Evolutionary conservation across 2,797 vertebrate species (phyloP).

Genomic region (Labroides dimidiatus): DNA sequence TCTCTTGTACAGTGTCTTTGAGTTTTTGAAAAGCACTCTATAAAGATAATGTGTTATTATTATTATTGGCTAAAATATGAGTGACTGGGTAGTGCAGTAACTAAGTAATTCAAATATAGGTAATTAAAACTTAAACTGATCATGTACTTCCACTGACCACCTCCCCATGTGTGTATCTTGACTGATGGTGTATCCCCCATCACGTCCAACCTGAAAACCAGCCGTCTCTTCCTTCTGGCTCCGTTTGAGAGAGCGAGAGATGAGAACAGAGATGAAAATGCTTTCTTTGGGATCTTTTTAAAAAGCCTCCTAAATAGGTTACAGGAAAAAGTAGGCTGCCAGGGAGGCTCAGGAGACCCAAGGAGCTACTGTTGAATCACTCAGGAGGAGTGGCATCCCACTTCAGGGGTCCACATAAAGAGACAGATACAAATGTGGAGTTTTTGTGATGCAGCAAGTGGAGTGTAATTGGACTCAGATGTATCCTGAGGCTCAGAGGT

Average conservation of each 20-base stretch:
- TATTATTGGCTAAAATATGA: no score
- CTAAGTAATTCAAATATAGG: no score
- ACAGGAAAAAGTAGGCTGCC: conserved; percentile 84
- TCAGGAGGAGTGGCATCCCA: conserved; percentile 78
- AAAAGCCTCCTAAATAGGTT: conserved; percentile 86
- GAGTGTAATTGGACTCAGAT: conserved; percentile 46
- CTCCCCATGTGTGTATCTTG: conserved; percentile 28
- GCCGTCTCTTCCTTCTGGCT: conserved; percentile 56
- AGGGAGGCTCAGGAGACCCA: conserved; percentile 77
- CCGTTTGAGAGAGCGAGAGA: conserved; percentile 60
- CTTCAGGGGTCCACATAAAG: conserved; percentile 72
- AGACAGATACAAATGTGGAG: conserved; percentile 48
- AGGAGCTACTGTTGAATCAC: conserved; percentile 77
- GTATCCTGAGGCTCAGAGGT: conserved; percentile 19
- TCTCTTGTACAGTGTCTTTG: no score
- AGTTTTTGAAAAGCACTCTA: no score
- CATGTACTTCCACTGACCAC: conserved; percentile 5
- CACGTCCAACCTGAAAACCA: conserved; percentile 54
- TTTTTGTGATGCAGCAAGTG: conserved; percentile 61
- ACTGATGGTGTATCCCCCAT: conserved; percentile 44
- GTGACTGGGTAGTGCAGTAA: no score
- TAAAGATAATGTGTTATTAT: no score
- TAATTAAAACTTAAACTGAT: background rate
- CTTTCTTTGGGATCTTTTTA: conserved; percentile 84
- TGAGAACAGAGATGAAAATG: conserved; percentile 77